Evolutionary conservation across 2,113 vertebrate genomes (phyloP).

Genomic region (Melanerpes formicivorus): DNA sequence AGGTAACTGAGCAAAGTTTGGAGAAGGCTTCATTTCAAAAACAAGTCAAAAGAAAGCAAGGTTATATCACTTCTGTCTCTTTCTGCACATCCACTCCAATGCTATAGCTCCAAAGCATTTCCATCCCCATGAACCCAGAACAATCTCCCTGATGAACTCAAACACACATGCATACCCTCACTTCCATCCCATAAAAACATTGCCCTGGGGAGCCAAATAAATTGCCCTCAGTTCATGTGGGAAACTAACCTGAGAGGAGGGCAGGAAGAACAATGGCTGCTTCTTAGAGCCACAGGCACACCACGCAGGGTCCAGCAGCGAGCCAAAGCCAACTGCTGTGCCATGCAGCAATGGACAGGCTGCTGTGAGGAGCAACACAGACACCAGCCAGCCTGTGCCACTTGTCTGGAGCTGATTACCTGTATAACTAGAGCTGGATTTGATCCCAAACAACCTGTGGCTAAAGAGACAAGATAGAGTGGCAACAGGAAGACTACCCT

Average conservation of each 20-base stretch:
- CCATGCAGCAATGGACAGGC: fast-evolving
- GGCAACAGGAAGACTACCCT: not conserved
- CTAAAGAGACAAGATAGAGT: not conserved
- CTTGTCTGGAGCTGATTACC: not conserved
- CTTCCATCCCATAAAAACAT: not conserved
- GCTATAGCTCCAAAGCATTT: not conserved
- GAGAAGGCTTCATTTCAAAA: not conserved
- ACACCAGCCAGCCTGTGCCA: not conserved
- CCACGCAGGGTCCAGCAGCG: not conserved
- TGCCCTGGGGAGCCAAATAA: not conserved
- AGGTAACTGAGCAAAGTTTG: not conserved
- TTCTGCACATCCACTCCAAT: not conserved
- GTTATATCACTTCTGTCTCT: not conserved
- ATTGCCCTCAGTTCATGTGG: not conserved
- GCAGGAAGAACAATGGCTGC: not conserved
- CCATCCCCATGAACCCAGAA: not conserved
- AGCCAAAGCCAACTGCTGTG: not conserved
- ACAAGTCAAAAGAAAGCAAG: not conserved
- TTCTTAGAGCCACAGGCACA: not conserved
- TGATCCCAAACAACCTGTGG: not conserved
- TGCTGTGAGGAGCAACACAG: not conserved
- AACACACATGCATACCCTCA: not conserved
- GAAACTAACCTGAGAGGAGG: not conserved
- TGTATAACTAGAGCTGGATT: not conserved
- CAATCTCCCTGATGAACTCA: not conserved